Base-by-base conservation (phyloP, 1,140 invertebrate species). In the Limonius californicus region DNA sequence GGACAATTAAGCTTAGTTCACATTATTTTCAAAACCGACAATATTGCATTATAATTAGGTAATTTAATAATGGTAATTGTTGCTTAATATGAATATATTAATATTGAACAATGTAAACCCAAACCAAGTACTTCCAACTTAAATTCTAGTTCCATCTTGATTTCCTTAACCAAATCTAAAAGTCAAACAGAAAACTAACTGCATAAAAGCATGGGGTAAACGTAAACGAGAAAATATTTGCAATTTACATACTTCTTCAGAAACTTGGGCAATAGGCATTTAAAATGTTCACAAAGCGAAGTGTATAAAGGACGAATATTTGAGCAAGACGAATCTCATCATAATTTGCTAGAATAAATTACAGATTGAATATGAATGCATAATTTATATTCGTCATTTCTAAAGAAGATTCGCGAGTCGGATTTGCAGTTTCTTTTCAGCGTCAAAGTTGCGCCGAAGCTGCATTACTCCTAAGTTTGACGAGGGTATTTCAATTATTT, bases 401-500 rank as follows among this genome's bases (percentile, higher is more conserved):
- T 11, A 27, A 39, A 39, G 35, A 39, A 39, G 35, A 39, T 39
- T 12, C 35, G 8, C 35, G 2, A 12, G 35, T n/a, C 2, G 35
- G 8, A 39, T 39, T 39, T 39, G 7, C 35, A 39, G 35, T 39
- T 39, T 14, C 35, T 39, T 39, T 39, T 39, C 35, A 14, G 3
- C 35, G n/a, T 9, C 35, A 39, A 39, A 39, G 35, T 39, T 39
- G 35, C 35, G 8, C 11, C 35, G 23, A 39, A 39, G 35, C 8
- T 39, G 35, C 35, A 39, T 39, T 39, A 39, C 35, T 39, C n/a
- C 9, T 39, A 9, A 39, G 35, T 39, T 39, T 39, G 35, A 39
- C 35, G n/a, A 39, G 35, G 35, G 35, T 39, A 39, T 39, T 39
- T 39, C 35, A 39, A 39, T 39, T 39, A 39, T 39, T 39, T 39